phyloP scores from a whole-genome alignment of 2,888 invertebrate species.

The Ennomos quercinarius region DNA sequence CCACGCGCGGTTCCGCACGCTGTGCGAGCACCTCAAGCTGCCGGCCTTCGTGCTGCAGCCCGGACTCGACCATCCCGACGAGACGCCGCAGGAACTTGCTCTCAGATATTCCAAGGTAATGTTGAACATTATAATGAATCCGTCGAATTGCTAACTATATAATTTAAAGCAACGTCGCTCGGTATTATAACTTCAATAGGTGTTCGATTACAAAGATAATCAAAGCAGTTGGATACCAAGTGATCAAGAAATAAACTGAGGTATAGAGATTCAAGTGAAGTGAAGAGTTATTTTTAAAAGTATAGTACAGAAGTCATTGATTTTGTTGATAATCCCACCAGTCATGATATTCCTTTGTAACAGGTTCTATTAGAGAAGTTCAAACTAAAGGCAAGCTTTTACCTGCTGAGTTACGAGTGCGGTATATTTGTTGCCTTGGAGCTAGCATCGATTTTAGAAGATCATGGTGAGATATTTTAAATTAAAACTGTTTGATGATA shows the following conservation, averaged over 20 bases:
- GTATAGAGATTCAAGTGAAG: too few species aligned
- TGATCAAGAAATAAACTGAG: too few species aligned
- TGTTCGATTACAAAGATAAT: too few species aligned
- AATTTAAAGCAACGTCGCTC: too few species aligned
- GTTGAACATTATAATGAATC: neutral
- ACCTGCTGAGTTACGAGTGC: constrained; percentile 5
- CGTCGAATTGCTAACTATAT: too few species aligned
- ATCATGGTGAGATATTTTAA: constrained; percentile 5
- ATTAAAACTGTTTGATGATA: neutral
- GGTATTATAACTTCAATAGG: too few species aligned
- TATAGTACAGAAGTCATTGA: too few species aligned
- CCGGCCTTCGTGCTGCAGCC: constrained; percentile 58
- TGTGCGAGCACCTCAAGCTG: constrained; percentile 58
- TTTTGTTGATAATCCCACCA: too few species aligned
- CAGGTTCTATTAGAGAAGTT: neutral
- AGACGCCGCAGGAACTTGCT: constrained; percentile 50
- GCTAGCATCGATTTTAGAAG: constrained; percentile 9
- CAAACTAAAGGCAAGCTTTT: constrained; percentile 1
- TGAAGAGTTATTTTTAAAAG: too few species aligned
- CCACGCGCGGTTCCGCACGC: constrained; percentile 45
- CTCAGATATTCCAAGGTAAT: constrained; percentile 44
- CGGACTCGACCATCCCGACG: constrained; percentile 47
- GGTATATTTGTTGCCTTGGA: constrained; percentile 4
- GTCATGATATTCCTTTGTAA: too few species aligned
- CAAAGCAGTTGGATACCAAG: too few species aligned